Conservation (phyloP, 2,888 invertebrate species). For the Phengaris alcon region DNA sequence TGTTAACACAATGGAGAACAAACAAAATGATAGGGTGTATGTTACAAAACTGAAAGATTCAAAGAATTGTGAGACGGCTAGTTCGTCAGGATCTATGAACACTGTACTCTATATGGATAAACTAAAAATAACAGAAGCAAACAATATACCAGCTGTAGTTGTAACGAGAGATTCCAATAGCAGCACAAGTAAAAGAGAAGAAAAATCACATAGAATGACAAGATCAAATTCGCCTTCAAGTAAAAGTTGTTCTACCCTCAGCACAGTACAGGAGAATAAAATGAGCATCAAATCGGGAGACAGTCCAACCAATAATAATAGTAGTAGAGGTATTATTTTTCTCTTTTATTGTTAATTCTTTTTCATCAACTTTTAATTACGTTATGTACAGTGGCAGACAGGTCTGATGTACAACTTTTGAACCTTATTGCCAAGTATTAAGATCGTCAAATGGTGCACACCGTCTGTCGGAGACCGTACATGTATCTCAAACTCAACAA, state of each 20-base stretch:
- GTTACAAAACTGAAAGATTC: conserved; percentile 57
- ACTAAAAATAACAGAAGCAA: conserved; percentile 45
- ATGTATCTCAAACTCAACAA: too few species aligned
- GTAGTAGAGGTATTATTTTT: conserved; percentile 29
- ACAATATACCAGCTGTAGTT: conserved; percentile 48
- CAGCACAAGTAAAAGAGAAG: conserved; percentile 34
- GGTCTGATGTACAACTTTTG: too few species aligned
- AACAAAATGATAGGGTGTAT: conserved; percentile 35
- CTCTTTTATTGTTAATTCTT: background rate
- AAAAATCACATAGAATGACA: conserved; percentile 41
- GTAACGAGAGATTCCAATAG: conserved; percentile 46
- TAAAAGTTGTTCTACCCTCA: conserved; percentile 63
- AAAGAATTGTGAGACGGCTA: conserved; percentile 54
- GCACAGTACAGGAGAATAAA: conserved; percentile 64
- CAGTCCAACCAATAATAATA: conserved; percentile 52
- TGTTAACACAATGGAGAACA: conserved; percentile 52
- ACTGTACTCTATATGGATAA: conserved; percentile 58
- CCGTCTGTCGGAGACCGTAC: too few species aligned
- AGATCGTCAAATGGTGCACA: too few species aligned
- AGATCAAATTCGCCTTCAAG: conserved; percentile 63
- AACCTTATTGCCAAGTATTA: too few species aligned
- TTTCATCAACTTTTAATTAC: too few species aligned
- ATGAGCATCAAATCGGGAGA: conserved; percentile 59
- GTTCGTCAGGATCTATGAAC: conserved; percentile 56
- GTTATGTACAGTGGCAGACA: too few species aligned